phyloP scores from a whole-genome alignment of 64 coral and sea anemone genomes.

The Acropora tenuis region DNA sequence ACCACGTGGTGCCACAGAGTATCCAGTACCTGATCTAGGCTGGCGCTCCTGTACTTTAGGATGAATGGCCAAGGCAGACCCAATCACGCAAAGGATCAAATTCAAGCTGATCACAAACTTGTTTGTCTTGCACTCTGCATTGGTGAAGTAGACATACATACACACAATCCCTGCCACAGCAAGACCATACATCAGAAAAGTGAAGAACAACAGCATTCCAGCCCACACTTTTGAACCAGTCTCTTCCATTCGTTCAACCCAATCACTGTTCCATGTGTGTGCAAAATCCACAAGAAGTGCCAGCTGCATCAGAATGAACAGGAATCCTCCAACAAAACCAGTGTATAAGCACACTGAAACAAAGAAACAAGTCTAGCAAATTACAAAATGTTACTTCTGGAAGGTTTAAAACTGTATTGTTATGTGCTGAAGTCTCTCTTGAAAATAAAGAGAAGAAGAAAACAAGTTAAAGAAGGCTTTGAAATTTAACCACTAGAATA shows the following conservation, averaged over 20 bases:
- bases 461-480: too few relatives aligned
- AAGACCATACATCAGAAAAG: constrained; percentile 87
- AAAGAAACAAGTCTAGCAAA: background rate
- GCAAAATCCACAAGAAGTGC: constrained; percentile 91
- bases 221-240: constrained; percentile 91
- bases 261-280: constrained; percentile 89
- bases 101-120: constrained; percentile 97
- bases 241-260: constrained; percentile 90
- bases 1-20: too few relatives aligned
- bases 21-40: constrained; percentile 76
- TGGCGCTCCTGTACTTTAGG: constrained; percentile 82
- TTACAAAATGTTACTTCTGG: background rate
- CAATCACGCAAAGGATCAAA: constrained; percentile 81
- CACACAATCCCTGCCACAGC: constrained; percentile 80
- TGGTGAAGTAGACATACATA: constrained; percentile 83
- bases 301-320: constrained; percentile 93
- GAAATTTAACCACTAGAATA: too few relatives aligned
- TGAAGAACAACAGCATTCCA: constrained; percentile 69
- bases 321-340: constrained; percentile 79
- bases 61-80: constrained; percentile 82
- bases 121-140: constrained; percentile 75
- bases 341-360: constrained; percentile 82
- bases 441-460: too few relatives aligned
- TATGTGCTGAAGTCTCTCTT: background rate
- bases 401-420: too few relatives aligned